Evolutionary conservation across 1,140 invertebrate species (phyloP), one percentile per base, ranked within the genome.

Genomic region (Lepidurus apus): DNA sequence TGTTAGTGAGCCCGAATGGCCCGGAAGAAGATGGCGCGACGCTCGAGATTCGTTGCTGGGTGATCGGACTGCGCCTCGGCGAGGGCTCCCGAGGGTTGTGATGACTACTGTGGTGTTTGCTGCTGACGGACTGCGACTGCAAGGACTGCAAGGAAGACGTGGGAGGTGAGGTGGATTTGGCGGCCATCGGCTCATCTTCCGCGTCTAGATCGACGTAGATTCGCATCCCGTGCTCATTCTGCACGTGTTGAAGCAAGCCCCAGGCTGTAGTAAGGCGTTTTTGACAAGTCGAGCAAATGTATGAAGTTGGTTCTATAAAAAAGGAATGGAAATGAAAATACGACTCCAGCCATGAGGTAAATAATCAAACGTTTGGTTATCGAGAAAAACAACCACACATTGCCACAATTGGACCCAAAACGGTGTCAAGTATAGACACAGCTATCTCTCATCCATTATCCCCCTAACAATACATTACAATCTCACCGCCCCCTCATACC

Each of bases 211-310:
- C 92, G 42, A 93, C 89, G 86, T 97, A 98, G 81, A 98, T 95
- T 84, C 96, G 94, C 79, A 97, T 91, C 24, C 96, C 96, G 84
- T 98, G 96, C 74, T 92, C 90, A 81, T 93, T 93, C 85, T 98
- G 96, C 21, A 94, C 95, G 84, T 98, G 97, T 84, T 98, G 95
- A 11, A 98, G 89, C 80, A 99, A 87, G 74, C 91, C 89, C 96
- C 96, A 99, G 0, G 97, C 95, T 34, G 96, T 97, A 81, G 91
- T 90, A 76, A 94, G 90, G 73, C 93, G 90, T 77, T 93, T 91
- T 81, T 96, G 96, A 87, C 97, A 98, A 44, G 96, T 97, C 21
- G 91, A 95, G 85, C 97, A 98, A 65, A 95, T 91, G 84, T 97
- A 94, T 88, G 93, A 94, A 85, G 92, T 92, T 80, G 97, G 96